A percentile compares a stretch with the other conserved stretches of the same genome.
These are phyloP conservation scores for Dolichoris vasculosae DNA, from an alignment of 1,140 invertebrate species.

Conservation along the genomic window DNA sequence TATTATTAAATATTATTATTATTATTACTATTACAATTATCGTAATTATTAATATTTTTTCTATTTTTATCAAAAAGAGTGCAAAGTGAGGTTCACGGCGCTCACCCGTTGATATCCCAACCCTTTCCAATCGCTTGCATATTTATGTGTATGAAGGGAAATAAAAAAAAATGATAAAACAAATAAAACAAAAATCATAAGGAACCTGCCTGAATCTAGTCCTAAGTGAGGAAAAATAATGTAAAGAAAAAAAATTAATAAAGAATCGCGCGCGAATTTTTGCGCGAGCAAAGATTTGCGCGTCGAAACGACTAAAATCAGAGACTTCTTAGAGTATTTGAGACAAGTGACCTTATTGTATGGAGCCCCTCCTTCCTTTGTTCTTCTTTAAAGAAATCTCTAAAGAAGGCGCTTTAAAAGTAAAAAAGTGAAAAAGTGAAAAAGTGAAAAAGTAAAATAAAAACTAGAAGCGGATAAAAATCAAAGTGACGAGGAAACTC, in stretches of 20 bases:
- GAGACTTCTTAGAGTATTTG: conserved; percentile 56
- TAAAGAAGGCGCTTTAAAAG: not conserved
- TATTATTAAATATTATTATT: too few species aligned
- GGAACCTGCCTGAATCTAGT: conserved; percentile 61
- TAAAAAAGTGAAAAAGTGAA: not conserved
- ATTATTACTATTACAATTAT: too few species aligned
- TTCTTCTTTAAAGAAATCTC: conserved; percentile 41
- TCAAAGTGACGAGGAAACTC: conserved; percentile 11
- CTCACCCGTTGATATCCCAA: not conserved
- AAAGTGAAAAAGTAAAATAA: conserved; percentile 3
- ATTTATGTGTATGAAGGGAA: conserved; percentile 6
- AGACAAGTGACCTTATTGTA: conserved; percentile 64
- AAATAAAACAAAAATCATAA: conserved; percentile 43
- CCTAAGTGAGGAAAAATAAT: conserved; percentile 55
- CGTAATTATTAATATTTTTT: too few species aligned
- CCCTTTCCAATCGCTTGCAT: conserved; percentile 39
- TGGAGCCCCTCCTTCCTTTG: conserved; percentile 48
- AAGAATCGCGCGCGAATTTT: conserved; percentile 40
- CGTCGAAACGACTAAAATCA: conserved; percentile 46
- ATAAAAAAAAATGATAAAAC: conserved; percentile 1
- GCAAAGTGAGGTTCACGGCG: conserved; percentile 2
- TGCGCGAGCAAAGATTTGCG: conserved; percentile 44
- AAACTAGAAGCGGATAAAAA: conserved; percentile 24
- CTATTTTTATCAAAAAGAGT: conserved; percentile 15
- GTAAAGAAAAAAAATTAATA: conserved; percentile 41